phyloP scores from a whole-genome alignment of 2,797 vertebrate genomes.

The Enteromius viviparus region DNA sequence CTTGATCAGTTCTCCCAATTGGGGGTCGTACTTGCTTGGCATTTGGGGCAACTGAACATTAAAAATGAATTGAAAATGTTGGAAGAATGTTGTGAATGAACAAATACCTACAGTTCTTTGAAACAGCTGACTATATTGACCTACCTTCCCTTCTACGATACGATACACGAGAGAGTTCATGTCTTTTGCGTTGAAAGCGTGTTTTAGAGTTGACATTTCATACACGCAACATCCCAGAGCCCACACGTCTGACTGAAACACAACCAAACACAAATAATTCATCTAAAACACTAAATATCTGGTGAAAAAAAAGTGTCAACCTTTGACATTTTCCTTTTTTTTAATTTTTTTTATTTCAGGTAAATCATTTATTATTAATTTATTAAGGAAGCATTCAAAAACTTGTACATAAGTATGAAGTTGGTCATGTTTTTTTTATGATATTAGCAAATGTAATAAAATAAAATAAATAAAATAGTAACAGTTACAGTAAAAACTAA shows the following conservation, averaged over 20 bases:
- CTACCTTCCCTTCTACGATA: constrained; percentile 97
- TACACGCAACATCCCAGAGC: constrained; percentile 97
- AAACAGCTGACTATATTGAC: background rate
- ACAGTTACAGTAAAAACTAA: background rate
- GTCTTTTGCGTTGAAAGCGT: constrained; percentile 97
- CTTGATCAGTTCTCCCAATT: constrained; percentile 88
- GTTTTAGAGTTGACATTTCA: constrained; percentile 96
- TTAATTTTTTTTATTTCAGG: no score
- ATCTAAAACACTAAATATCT: background rate
- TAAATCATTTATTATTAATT: no score
- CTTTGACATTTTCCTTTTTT: no score
- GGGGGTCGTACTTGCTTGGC: constrained; percentile 90
- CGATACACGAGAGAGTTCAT: constrained; percentile 98
- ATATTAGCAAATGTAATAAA: background rate
- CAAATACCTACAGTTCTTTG: background rate
- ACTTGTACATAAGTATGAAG: background rate
- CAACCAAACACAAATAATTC: constrained; percentile 24
- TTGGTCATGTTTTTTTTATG: background rate
- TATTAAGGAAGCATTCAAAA: background rate
- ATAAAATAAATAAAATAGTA: no score
- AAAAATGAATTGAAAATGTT: constrained; percentile 33
- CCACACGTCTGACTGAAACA: constrained; percentile 94
- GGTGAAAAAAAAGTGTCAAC: no score
- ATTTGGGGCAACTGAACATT: constrained; percentile 88
- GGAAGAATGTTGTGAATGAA: constrained; percentile 16